These are phyloP conservation scores for Pangasianodon gigas DNA, from an alignment of 2,113 vertebrate genomes.

Conservation along the genomic window DNA sequence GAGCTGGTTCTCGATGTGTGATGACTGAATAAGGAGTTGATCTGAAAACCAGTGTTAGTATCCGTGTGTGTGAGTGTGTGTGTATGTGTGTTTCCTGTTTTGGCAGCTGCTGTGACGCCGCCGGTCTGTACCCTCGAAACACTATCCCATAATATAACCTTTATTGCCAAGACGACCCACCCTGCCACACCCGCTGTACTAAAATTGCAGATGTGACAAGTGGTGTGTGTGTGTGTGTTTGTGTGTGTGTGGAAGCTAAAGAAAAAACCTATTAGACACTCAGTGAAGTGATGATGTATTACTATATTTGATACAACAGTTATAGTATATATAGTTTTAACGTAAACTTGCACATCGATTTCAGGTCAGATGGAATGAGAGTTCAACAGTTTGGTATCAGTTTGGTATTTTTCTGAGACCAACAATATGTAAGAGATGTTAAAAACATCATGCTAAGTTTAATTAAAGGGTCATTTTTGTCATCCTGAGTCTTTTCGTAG, in stretches of 20 bases:
- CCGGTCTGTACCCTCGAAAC: conserved; percentile 67
- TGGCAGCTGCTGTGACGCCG: conserved; percentile 65
- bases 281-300: conserved; percentile 4
- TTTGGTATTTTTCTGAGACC: no score
- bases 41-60: neutral
- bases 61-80: conserved; percentile 1
- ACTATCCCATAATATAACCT: conserved; percentile 62
- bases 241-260: conserved; percentile 16
- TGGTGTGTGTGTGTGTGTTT: conserved; percentile 15
- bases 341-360: neutral
- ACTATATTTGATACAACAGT: neutral
- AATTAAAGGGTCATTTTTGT: neutral
- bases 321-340: neutral
- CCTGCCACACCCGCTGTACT: conserved; percentile 16
- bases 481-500: neutral
- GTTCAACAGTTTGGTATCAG: no score
- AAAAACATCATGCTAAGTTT: no score
- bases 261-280: neutral
- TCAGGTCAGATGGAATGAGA: no score
- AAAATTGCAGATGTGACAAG: conserved; percentile 24
- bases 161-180: conserved; percentile 54
- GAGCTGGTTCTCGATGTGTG: neutral
- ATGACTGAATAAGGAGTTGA: neutral
- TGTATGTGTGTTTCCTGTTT: conserved; percentile 15
- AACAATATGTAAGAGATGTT: no score